Percentiles rank a stretch among this genome's conserved stretches.
phyloP scores from a whole-genome alignment of 92 coral and sea anemone species.

The Palythoa grandiflora region DNA sequence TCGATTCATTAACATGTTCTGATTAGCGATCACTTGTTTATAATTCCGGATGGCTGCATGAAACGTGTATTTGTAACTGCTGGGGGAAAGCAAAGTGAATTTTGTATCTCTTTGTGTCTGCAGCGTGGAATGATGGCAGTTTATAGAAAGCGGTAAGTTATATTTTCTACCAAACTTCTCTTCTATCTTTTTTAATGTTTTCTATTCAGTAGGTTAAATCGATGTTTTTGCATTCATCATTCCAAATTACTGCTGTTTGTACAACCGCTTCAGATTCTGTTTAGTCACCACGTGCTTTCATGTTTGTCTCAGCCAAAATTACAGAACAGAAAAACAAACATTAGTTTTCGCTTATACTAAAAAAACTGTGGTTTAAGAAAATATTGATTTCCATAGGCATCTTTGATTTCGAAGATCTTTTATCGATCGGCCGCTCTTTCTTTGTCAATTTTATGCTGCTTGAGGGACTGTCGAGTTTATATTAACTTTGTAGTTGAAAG shows the following conservation, averaged over 20 bases:
- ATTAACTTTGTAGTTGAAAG: constrained; percentile 8
- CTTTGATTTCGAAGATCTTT: constrained; percentile 9
- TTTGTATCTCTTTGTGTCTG: not conserved
- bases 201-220: constrained; percentile 8
- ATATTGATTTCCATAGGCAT: constrained; percentile 15
- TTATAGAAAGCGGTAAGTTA: constrained; percentile 20
- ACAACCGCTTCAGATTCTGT: constrained; percentile 6
- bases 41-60: not conserved
- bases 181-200: constrained; percentile 1
- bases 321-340: not conserved
- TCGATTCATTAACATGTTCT: not conserved
- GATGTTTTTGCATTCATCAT: constrained; percentile 18
- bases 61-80: constrained; percentile 1
- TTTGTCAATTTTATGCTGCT: not conserved
- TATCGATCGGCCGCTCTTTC: constrained; percentile 9
- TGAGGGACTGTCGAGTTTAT: constrained; percentile 8
- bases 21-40: constrained; percentile 13
- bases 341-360: not conserved
- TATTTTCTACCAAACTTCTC: not conserved
- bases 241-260: constrained; percentile 10
- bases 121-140: constrained; percentile 11
- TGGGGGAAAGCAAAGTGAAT: constrained; percentile 8
- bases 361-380: not conserved
- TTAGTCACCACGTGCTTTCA: constrained; percentile 8
- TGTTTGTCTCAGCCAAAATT: constrained; percentile 11